Evolutionary conservation across 1,140 invertebrate genomes (phyloP).

Genomic region (Conus ventricosus): DNA sequence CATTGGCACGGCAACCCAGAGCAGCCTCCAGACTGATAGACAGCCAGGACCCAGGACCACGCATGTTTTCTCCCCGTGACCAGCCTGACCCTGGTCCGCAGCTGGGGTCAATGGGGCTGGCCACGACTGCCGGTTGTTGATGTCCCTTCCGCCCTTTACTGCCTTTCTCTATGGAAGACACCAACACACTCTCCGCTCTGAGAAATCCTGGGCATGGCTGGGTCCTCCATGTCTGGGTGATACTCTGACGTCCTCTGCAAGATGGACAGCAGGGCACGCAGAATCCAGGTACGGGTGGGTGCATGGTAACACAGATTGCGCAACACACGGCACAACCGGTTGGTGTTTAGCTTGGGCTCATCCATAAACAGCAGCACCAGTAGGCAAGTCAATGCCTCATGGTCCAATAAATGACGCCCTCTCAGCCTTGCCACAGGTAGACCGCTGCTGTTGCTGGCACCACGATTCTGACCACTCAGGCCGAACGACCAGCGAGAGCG

Average conservation of each 20-base stretch:
- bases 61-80: constrained; percentile 44
- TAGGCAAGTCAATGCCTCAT: constrained; percentile 89
- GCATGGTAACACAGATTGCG: constrained; percentile 90
- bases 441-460: constrained; percentile 45
- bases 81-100: constrained; percentile 33
- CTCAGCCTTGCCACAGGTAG: constrained; percentile 56
- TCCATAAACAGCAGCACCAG: constrained; percentile 90
- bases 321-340: constrained; percentile 87
- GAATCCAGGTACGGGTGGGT: constrained; percentile 89
- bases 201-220: neutral
- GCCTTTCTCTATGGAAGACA: constrained; percentile 31
- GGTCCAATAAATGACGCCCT: constrained; percentile 81
- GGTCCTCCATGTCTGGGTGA: constrained; percentile 26
- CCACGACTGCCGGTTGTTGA: constrained; percentile 19
- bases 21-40: constrained; percentile 86
- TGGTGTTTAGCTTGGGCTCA: constrained; percentile 89
- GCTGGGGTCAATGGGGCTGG: constrained; percentile 15
- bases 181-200: constrained; percentile 33
- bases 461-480: constrained; percentile 44
- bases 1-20: constrained; percentile 90
- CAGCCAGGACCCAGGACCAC: constrained; percentile 70
- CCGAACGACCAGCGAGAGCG: constrained; percentile 76
- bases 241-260: constrained; percentile 72
- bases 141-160: constrained; percentile 41
- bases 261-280: constrained; percentile 79